Evolutionary conservation across 2,797 vertebrate species (phyloP).

Genomic region (Tokudaia muenninki): DNA sequence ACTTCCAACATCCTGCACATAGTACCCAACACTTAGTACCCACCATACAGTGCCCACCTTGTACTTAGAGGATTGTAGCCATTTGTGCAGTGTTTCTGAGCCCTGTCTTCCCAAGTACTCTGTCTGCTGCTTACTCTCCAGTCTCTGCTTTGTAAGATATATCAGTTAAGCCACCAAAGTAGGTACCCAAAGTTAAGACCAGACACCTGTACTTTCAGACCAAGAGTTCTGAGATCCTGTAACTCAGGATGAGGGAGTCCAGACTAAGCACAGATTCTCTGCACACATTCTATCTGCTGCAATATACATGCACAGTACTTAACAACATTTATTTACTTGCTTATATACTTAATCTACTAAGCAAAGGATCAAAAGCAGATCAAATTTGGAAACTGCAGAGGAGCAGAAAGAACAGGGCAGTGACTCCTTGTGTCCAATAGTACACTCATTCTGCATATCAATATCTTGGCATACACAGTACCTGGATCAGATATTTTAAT

Average conservation of each 20-base stretch:
- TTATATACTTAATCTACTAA: not conserved
- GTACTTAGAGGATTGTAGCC: not conserved
- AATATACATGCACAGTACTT: not conserved
- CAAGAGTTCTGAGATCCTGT: not conserved
- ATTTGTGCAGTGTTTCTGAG: not conserved
- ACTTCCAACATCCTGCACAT: not conserved
- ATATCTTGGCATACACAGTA: not conserved
- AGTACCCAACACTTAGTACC: not conserved
- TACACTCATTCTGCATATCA: too few species aligned
- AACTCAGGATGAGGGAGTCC: not conserved
- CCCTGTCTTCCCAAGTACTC: not conserved
- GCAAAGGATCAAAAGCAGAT: not conserved
- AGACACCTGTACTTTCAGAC: not conserved
- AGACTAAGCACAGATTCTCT: not conserved
- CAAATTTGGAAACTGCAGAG: not conserved
- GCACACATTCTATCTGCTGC: not conserved
- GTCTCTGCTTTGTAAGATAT: not conserved
- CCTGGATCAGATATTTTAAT: not conserved
- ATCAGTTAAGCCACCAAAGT: too few species aligned
- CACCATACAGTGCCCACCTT: not conserved
- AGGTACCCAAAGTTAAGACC: too few species aligned
- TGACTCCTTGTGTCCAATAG: fast-evolving
- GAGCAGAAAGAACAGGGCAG: not conserved
- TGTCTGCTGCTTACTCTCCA: too few species aligned
- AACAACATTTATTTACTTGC: not conserved